These are phyloP conservation scores for Furnarius figulus DNA, from an alignment of 2,113 vertebrate species.

Conservation along the genomic window DNA sequence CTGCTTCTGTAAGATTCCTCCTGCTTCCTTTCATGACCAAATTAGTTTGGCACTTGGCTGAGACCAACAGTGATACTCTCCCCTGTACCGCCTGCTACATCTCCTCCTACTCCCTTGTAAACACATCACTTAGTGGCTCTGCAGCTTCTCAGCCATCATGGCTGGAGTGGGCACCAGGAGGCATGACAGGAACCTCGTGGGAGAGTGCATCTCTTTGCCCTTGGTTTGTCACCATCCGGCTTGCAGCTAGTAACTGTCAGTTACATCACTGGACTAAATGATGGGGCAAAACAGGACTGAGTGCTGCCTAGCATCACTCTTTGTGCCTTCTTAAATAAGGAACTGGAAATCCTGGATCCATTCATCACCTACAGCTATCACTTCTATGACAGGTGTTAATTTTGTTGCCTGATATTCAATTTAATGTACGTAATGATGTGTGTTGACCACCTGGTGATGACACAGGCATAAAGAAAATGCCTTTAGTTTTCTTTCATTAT, in stretches of 20 bases:
- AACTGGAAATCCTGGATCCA: neutral
- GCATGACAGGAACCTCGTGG: accelerated
- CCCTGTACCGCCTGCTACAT: neutral
- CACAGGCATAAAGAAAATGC: neutral
- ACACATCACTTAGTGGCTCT: neutral
- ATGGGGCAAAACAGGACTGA: neutral
- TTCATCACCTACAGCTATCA: neutral
- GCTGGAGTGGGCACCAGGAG: neutral
- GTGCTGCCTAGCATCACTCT: neutral
- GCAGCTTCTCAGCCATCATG: neutral
- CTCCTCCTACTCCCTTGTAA: neutral
- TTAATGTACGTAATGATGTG: accelerated
- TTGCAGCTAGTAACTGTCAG: neutral
- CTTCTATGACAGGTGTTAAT: neutral
- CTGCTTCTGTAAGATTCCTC: neutral
- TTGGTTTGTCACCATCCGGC: neutral
- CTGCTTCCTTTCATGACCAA: neutral
- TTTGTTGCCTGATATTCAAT: neutral
- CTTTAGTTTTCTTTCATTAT: neutral
- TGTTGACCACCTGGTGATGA: neutral
- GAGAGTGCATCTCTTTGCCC: neutral
- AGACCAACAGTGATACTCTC: neutral
- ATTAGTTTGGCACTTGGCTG: neutral
- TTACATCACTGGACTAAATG: neutral
- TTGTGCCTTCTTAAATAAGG: neutral